A percentile compares a stretch with the other conserved stretches of the same genome.
These are phyloP conservation scores for Orestias chungarensis DNA, from an alignment of 2,797 vertebrate genomes.

Conservation along the genomic window DNA sequence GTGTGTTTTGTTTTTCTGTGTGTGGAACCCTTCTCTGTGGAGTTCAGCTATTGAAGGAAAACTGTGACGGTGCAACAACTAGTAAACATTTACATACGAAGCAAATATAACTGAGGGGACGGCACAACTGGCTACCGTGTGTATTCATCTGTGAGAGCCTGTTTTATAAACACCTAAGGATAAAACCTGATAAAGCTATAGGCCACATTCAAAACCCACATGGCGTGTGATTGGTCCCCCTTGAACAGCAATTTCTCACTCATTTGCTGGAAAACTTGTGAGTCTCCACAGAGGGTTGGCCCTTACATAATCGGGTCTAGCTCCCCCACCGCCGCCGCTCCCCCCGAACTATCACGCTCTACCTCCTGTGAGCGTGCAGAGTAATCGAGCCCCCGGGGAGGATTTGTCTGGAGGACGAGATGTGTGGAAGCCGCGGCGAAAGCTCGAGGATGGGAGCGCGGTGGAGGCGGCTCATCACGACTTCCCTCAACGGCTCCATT, in stretches of 20 bases:
- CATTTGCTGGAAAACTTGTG: slow-evolving; percentile 64
- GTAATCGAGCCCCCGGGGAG: slow-evolving; percentile 77
- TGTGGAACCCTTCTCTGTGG: slow-evolving; percentile 43
- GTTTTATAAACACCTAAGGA: not conserved
- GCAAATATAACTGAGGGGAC: not conserved
- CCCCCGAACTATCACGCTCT: slow-evolving; percentile 22
- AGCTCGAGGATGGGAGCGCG: not conserved
- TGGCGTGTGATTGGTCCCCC: slow-evolving; percentile 35
- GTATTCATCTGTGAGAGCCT: not conserved
- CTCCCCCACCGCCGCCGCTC: slow-evolving; percentile 13
- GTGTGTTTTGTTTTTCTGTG: slow-evolving; percentile 61
- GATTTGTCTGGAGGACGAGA: slow-evolving; percentile 71
- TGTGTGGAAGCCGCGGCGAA: slow-evolving; percentile 24
- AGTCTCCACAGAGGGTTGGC: slow-evolving; percentile 70
- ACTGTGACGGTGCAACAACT: slow-evolving; percentile 10
- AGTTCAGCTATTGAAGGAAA: slow-evolving; percentile 25
- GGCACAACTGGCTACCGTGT: not conserved
- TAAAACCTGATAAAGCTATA: slow-evolving; percentile 8
- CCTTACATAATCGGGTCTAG: slow-evolving; percentile 79
- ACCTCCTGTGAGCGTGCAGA: slow-evolving; percentile 68
- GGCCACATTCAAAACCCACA: slow-evolving; percentile 48
- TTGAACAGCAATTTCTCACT: slow-evolving; percentile 49
- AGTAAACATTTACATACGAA: not conserved
- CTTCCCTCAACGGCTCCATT: slow-evolving; percentile 47
- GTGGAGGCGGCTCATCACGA: slow-evolving; percentile 28